Evolutionary conservation across 2,113 vertebrate species (phyloP), one percentile per base, ranked within the genome.

Genomic region (Smithornis capensis): DNA sequence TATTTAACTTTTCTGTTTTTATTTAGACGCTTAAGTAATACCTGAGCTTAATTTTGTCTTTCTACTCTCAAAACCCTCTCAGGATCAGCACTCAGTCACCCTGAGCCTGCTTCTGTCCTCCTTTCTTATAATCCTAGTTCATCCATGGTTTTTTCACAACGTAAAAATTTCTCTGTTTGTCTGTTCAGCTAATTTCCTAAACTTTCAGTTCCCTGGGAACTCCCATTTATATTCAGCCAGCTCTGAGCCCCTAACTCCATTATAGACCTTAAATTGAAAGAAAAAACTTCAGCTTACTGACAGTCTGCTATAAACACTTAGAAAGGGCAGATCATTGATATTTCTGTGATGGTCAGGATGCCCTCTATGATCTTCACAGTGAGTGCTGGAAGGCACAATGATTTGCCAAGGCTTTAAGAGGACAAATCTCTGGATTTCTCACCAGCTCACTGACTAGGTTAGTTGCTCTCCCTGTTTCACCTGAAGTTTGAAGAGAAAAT

Each of bases 401-500:
- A 65, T 15, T 38, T 75, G 44, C 55, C 44, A 49, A 83, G 38
- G 15, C 18, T 78, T 60, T 37, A 38, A 60, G 24, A 27, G 18
- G 6, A 50, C 25, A 35, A 59, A 74, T 21, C 33, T 62, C 73
- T 86, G 74, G 42, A 59, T 93, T 87, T 31, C 44, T 3, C 5
- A 77, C 82, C 38, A 60, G 18, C 35, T 82, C n/a, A 37, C 47
- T 5, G 21, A 76, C 35, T 53, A 42, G 35, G 19, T 70, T 83
- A 12, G 45, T 40, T 89, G 25, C 6, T 90, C 33, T 88, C 35
- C 63, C 2, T 12, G 18, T 60, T 85, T 29, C 33, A n/a, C 50
- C 35, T 76, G 83, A 93, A 87, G 38, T 95, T 94, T 81, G 82
- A 96, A 67, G 56, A 89, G 40, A 56, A 92, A 94, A 83, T 75